Evolutionary conservation across 2,113 vertebrate species (phyloP), one percentile per base, ranked within the genome.

Genomic region (Nematolebias whitei): DNA sequence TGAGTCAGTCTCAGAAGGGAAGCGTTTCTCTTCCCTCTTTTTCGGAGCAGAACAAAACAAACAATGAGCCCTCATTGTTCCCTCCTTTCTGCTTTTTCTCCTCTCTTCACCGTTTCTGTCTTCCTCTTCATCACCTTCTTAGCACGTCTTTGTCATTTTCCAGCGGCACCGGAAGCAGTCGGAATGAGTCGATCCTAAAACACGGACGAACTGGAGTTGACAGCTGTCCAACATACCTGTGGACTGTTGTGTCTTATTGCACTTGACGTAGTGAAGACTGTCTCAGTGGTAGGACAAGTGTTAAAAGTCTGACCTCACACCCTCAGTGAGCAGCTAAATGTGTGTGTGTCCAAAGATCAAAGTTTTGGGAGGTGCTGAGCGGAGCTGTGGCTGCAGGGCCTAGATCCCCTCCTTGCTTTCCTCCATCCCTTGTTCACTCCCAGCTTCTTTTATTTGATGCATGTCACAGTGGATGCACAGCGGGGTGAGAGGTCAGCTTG

Each of bases 1-100:
- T 77, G 71, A 71, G 80, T 84, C 84, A 74, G 87, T 91, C 90
- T 87, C 81, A 78, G 86, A 91, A 88, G 86, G 88, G 83, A 90
- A 89, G 87, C 80, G 74, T 83, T 88, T 86, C 85, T 87, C 85
- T 88, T 89, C 80, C 76, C 81, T 88, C 88, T 85, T 87, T 91
- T 91, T 90, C 79, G 88, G 86, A 89, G 81, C 84, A 87, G 87
- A 92, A 92, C 90, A 92, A 92, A 91, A 90, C 85, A 85, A 85
- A 90, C 90, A 92, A 91, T 91, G 85, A 89, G 72, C 76, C 80
- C 74, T 84, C 83, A 90, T 87, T 89, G 88, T 89, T 89, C 80
- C 82, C 79, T 78, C 60, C 80, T 83, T 80, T 81, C 79, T 85
- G 75, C 68, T 80, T 76, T 35, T 80, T 78, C 74, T 77, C 71